Evolutionary conservation across 2,888 invertebrate genomes (phyloP).

Genomic region (Drosophila peninsularis): DNA sequence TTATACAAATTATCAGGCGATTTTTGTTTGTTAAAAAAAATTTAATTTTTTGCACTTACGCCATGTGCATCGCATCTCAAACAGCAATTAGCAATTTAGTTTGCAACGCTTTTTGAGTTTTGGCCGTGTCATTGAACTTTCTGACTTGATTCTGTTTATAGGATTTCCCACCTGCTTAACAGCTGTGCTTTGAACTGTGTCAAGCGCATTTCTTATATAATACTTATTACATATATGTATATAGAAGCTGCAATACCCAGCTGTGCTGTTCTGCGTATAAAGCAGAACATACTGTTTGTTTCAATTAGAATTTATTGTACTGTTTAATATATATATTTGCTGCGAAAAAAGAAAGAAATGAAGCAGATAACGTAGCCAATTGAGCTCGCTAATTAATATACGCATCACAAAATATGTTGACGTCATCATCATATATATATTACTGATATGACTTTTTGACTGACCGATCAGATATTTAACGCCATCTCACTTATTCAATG

Average conservation of each 20-base stretch:
- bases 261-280: neutral
- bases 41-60: neutral
- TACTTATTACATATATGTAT: neutral
- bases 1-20: neutral
- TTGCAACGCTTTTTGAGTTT: conserved; percentile 27
- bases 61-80: conserved; percentile 28
- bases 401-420: conserved; percentile 16
- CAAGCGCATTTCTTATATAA: conserved; percentile 17
- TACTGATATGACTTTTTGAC: conserved; percentile 16
- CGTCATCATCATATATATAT: conserved; percentile 5
- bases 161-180: conserved; percentile 6
- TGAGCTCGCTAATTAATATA: conserved; percentile 53
- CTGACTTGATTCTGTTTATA: conserved; percentile 5
- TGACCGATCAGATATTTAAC: conserved; percentile 37
- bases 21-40: conserved; percentile 12
- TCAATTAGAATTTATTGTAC: neutral
- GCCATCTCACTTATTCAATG: conserved; percentile 6
- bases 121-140: conserved; percentile 45
- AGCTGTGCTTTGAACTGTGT: conserved; percentile 12
- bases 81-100: conserved; percentile 30
- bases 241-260: neutral
- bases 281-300: too few species aligned
- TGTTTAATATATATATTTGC: neutral
- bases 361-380: conserved; percentile 48
- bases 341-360: too few species aligned